These are phyloP conservation scores for Spialia ferax DNA, from an alignment of 2,888 invertebrate species.

Conservation along the genomic window DNA sequence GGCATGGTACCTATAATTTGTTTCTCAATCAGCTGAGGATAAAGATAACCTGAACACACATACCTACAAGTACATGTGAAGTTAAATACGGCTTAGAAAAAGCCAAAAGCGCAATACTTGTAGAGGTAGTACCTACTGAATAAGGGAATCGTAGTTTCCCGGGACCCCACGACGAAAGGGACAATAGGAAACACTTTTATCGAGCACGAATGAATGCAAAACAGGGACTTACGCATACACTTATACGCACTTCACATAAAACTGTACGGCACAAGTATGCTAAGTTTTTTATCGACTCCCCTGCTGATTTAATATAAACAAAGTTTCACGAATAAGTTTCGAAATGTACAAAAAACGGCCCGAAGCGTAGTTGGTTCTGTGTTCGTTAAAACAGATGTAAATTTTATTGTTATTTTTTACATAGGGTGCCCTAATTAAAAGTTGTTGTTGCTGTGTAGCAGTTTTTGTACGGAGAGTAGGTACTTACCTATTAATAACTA, in stretches of 20 bases:
- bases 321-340: constrained; percentile 28
- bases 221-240: constrained; percentile 58
- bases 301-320: constrained; percentile 39
- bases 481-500: background rate
- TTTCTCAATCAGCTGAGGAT: too few relatives aligned
- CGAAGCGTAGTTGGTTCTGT: constrained; percentile 14
- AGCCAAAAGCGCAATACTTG: too few relatives aligned
- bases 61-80: too few relatives aligned
- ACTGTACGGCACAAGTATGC: constrained; percentile 50
- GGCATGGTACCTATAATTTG: too few relatives aligned
- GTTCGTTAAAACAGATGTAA: constrained; percentile 35
- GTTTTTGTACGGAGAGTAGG: background rate
- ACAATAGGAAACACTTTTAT: constrained; percentile 80
- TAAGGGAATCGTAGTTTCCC: constrained; percentile 49
- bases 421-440: constrained; percentile 18
- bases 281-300: constrained; percentile 36
- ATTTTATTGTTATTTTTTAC: constrained; percentile 28
- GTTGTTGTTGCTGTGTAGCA: background rate
- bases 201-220: constrained; percentile 73
- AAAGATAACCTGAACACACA: too few relatives aligned
- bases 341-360: constrained; percentile 20
- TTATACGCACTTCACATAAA: constrained; percentile 52
- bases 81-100: too few relatives aligned
- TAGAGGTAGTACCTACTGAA: constrained; percentile 56
- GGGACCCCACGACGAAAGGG: constrained; percentile 64